phyloP scores from a whole-genome alignment of 2,113 vertebrate species.

The Ailurus styani region DNA sequence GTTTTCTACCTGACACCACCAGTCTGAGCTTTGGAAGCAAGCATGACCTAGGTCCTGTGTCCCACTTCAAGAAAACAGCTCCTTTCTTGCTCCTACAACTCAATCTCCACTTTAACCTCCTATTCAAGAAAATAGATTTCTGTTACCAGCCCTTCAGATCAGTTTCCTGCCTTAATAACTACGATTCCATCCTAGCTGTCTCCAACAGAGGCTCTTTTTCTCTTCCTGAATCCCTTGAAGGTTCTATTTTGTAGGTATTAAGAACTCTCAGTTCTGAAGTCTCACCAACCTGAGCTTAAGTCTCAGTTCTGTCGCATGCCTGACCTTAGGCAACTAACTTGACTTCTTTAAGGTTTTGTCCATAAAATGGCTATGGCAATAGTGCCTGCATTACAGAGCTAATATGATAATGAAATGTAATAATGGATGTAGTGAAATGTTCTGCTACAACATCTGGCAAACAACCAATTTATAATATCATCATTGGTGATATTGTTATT shows the following conservation, averaged over 20 bases:
- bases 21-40: not conserved
- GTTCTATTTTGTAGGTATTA: not conserved
- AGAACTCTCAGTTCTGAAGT: not conserved
- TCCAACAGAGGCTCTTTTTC: not conserved
- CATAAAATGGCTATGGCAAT: not conserved
- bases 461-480: not conserved
- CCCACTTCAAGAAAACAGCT: not conserved
- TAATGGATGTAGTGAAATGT: not conserved
- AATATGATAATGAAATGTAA: not conserved
- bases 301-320: not conserved
- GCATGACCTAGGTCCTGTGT: too few species aligned
- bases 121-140: not conserved
- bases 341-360: not conserved
- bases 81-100: not conserved
- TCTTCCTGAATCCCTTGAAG: not conserved
- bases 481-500: not conserved
- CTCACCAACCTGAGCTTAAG: not conserved
- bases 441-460: not conserved
- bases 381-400: not conserved
- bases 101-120: not conserved
- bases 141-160: not conserved
- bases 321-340: not conserved
- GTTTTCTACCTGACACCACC: not conserved
- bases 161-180: not conserved
- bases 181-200: not conserved